phyloP scores from a whole-genome alignment of 1,140 invertebrate species.

The Solenopsis fugax region DNA sequence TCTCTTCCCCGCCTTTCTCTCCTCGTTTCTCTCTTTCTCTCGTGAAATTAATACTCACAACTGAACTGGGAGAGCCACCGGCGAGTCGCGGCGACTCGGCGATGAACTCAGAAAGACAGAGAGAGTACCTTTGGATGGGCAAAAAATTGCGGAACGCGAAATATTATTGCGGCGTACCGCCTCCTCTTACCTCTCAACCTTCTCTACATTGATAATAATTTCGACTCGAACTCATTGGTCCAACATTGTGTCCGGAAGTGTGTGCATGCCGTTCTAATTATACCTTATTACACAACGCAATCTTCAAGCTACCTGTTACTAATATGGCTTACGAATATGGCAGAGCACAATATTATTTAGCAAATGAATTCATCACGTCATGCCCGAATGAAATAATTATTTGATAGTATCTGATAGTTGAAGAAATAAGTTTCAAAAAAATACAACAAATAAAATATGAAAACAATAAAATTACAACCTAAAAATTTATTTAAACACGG shows the following conservation, averaged over 20 bases:
- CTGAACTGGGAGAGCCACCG: constrained; percentile 73
- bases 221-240: background rate
- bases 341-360: background rate
- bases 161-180: constrained; percentile 71
- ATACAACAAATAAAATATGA: background rate
- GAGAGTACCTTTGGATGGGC: constrained; percentile 54
- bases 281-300: background rate
- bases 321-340: background rate
- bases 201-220: constrained; percentile 65
- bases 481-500: background rate
- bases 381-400: background rate
- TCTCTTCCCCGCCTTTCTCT: constrained; percentile 66
- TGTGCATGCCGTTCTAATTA: constrained; percentile 7
- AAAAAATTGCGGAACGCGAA: constrained; percentile 77
- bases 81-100: constrained; percentile 66
- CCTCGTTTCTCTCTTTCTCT: constrained; percentile 71
- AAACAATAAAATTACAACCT: background rate
- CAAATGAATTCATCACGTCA: background rate
- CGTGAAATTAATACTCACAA: constrained; percentile 80
- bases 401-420: background rate
- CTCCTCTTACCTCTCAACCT: constrained; percentile 36
- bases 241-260: constrained; percentile 37
- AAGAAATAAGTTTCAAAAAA: background rate
- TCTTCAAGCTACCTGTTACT: background rate
- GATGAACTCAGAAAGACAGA: constrained; percentile 68